Percentiles rank a stretch among this genome's conserved stretches.
Evolutionary conservation across 1,140 invertebrate genomes (phyloP).

Genomic region (Anastrepha obliqua): DNA sequence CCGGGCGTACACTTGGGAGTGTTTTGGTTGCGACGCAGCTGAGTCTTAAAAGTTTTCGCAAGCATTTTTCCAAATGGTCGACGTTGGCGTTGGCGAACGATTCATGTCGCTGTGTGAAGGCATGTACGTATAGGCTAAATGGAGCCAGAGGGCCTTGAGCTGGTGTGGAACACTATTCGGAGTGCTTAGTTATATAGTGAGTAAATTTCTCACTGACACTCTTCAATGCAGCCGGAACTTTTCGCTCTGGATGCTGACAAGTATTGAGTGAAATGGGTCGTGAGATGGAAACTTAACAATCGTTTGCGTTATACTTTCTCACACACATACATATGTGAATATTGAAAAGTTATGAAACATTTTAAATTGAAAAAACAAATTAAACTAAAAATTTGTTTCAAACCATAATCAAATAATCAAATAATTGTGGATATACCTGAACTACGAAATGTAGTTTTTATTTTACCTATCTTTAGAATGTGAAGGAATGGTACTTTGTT

Average conservation of each 20-base stretch:
- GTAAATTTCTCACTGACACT: not conserved
- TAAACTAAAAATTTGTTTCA: no score
- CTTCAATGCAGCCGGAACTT: not conserved
- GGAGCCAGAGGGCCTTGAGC: not conserved
- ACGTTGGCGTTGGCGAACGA: not conserved
- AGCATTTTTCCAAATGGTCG: not conserved
- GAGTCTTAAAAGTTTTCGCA: not conserved
- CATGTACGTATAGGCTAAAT: not conserved
- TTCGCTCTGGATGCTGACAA: not conserved
- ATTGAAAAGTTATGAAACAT: no score
- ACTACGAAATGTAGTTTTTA: no score
- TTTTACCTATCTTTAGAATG: no score
- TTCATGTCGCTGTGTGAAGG: not conserved
- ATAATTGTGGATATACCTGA: no score
- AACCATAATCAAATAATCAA: no score
- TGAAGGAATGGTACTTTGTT: no score
- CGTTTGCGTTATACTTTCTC: no score
- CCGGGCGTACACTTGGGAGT: conserved; percentile 21
- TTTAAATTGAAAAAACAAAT: no score
- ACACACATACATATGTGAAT: no score
- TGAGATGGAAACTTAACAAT: no score
- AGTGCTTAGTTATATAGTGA: not conserved
- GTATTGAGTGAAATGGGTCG: not conserved
- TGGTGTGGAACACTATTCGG: not conserved
- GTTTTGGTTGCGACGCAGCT: not conserved